Conservation (phyloP, 2,797 vertebrate species). For the Myioborus melanocephalus region DNA sequence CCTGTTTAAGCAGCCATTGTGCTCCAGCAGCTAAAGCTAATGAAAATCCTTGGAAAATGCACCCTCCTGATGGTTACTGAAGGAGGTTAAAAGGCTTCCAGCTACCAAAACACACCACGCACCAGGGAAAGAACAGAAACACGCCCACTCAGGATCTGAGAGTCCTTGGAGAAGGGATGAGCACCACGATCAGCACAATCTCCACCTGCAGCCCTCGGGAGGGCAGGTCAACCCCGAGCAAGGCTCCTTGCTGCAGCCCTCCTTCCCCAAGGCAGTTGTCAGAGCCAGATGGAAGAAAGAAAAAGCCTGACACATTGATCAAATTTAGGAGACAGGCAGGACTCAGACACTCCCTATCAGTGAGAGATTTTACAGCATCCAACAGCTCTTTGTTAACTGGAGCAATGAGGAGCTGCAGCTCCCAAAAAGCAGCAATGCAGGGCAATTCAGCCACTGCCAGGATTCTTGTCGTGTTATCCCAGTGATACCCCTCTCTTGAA, state of each 20-base stretch:
- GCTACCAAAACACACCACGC: neutral
- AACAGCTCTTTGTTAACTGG: conserved; percentile 35
- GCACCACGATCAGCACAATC: neutral
- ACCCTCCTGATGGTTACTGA: neutral
- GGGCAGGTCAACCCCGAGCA: neutral
- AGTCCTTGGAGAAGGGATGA: neutral
- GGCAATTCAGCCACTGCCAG: conserved; percentile 17
- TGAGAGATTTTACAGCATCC: neutral
- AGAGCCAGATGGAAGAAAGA: neutral
- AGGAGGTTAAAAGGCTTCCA: conserved; percentile 13
- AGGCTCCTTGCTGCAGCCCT: neutral
- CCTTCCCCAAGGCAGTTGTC: neutral
- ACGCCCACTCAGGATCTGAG: neutral
- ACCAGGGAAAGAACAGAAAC: neutral
- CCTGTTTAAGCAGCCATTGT: neutral
- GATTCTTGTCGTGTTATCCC: neutral
- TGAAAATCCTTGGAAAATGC: neutral
- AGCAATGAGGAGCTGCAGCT: conserved; percentile 19
- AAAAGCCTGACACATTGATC: neutral
- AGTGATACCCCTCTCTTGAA: conserved; percentile 15
- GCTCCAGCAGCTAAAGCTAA: neutral
- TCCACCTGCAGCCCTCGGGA: neutral
- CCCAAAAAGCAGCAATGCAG: conserved; percentile 24
- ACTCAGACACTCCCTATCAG: neutral
- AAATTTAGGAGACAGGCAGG: conserved; percentile 2